These are phyloP conservation scores for Romanogobio albipinnatus DNA, from an alignment of 2,113 vertebrate genomes.

Conservation along the genomic window DNA sequence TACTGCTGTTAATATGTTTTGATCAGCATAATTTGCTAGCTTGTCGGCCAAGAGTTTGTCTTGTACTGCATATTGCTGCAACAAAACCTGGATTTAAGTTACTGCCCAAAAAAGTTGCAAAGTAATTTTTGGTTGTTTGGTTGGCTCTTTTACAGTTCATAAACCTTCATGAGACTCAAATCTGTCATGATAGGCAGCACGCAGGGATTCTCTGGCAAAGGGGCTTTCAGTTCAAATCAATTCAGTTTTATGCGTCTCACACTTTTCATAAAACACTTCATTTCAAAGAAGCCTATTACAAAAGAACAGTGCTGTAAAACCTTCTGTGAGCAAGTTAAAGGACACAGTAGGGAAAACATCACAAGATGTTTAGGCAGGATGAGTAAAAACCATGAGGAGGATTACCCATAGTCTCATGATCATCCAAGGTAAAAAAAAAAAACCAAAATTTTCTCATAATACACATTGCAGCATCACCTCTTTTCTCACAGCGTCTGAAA, in stretches of 20 bases:
- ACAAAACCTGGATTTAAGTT: no score
- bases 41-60: no score
- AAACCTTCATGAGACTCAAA: not conserved
- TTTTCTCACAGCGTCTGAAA: no score
- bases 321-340: not conserved
- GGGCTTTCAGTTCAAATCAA: not conserved
- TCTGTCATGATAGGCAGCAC: not conserved
- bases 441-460: no score
- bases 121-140: not conserved
- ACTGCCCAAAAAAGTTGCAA: no score
- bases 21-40: no score
- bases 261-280: conserved; percentile 1
- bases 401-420: not conserved
- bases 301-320: not conserved
- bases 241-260: not conserved
- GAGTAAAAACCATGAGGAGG: not conserved
- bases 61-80: no score
- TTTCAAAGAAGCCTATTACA: not conserved
- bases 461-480: no score
- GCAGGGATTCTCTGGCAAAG: not conserved
- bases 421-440: no score
- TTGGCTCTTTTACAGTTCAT: not conserved
- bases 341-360: not conserved
- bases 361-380: not conserved
- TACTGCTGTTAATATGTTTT: no score